Evolutionary conservation across 1,140 invertebrate genomes (phyloP), one percentile per base, ranked within the genome.

Genomic region (Hypothenemus hampei): DNA sequence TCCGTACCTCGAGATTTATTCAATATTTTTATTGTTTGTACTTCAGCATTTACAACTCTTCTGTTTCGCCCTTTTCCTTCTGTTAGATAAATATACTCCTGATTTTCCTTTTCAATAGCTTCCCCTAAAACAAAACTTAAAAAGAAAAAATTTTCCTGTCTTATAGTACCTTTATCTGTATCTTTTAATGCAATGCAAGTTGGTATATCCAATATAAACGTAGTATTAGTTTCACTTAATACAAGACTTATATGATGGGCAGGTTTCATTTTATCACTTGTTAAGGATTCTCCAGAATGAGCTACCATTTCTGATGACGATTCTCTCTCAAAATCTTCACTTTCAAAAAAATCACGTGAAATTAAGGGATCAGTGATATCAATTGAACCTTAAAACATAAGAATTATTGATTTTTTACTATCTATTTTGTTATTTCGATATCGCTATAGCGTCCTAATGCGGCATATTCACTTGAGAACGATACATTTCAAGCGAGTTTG

Each of bases 181-280:
- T 75, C 77, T 55, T 75, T 73, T 52, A 83, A 73, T 2, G 73
- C 82, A 0, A 82, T 82, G 51, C 75, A 73, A 59, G 81, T 80
- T 0, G 77, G 77, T 43, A 84, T 63, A 49, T 85, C 83, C 53
- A 84, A 82, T 2, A 87, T 59, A 40, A 82, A 78, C 19, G 75
- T 65, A 0, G 83, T 84, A 24, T 80, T 75, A 0, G 84, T 86
- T 70, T 87, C 85, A 37, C 71, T 77, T 0, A 89, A 66, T 1
- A 73, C 72, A 4, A 87, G 69, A 45, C 75, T 81, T 31, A 86
- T 76, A 57, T 75, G 74, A 18, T 75, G 64, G 6, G 78, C 75
- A 13, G 63, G 41, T 31, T 57, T 60, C 48, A 61, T 59, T 55
- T 57, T 53, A 1, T 18, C 4, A 10, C 39, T 23, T 33, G 10